Evolutionary conservation across 2,888 invertebrate species (phyloP).

Genomic region (Xylophagus ater): DNA sequence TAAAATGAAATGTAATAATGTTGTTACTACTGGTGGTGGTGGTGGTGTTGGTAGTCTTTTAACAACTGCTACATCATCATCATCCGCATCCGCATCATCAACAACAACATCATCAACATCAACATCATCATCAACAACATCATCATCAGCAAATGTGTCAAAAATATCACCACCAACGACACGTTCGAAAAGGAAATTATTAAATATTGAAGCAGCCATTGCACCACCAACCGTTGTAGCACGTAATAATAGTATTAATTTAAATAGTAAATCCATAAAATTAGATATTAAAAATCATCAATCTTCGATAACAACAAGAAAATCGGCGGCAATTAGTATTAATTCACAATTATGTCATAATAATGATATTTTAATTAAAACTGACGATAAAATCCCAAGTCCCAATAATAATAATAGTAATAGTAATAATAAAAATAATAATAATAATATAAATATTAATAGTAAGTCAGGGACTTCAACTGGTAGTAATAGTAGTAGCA

Average conservation of each 20-base stretch:
- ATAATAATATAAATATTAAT: too few relatives aligned
- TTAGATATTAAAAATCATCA: slow-evolving; percentile 16
- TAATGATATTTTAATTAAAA: too few relatives aligned
- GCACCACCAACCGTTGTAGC: slow-evolving; percentile 24
- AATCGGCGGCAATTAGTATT: slow-evolving; percentile 5
- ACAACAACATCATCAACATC: slow-evolving; percentile 10
- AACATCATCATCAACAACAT: slow-evolving; percentile 6
- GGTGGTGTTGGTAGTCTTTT: neutral
- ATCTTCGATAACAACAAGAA: slow-evolving; percentile 11
- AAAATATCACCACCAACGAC: slow-evolving; percentile 19
- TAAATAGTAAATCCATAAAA: slow-evolving; percentile 14
- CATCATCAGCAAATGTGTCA: slow-evolving; percentile 17
- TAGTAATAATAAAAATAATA: too few relatives aligned
- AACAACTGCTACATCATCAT: neutral
- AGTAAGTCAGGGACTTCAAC: too few relatives aligned
- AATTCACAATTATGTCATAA: too few relatives aligned
- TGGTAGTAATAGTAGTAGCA: too few relatives aligned
- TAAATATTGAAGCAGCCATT: slow-evolving; percentile 13
- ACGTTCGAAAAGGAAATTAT: slow-evolving; percentile 14
- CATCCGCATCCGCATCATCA: slow-evolving; percentile 2
- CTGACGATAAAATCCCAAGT: too few relatives aligned
- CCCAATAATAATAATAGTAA: too few relatives aligned
- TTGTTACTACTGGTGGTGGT: neutral
- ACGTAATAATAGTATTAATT: slow-evolving; percentile 16
- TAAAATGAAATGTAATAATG: neutral